Evolutionary conservation across 1,140 invertebrate genomes (phyloP).

Genomic region (Trinorchestia longiramus): DNA sequence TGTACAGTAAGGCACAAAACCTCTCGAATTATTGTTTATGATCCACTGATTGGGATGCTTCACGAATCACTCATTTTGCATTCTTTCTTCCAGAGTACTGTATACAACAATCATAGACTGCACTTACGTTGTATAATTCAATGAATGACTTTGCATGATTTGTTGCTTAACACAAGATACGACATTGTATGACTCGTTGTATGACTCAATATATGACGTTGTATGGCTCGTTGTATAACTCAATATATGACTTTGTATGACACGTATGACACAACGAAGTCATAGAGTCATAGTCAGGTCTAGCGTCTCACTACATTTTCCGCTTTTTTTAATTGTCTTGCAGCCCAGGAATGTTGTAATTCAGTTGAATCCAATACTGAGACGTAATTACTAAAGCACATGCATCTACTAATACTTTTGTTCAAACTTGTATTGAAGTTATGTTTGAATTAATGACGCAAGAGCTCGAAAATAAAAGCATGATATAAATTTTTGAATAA

Average conservation of each 20-base stretch:
- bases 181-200: neutral
- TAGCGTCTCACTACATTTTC: too few species aligned
- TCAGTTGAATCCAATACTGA: too few species aligned
- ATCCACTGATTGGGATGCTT: neutral
- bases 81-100: neutral
- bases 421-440: too few species aligned
- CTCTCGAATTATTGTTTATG: neutral
- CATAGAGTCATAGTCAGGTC: too few species aligned
- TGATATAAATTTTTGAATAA: too few species aligned
- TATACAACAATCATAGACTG: neutral
- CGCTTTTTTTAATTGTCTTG: too few species aligned
- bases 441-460: too few species aligned
- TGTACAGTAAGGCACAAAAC: neutral
- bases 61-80: neutral
- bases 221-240: neutral
- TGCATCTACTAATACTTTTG: too few species aligned
- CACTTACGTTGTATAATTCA: neutral
- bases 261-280: neutral
- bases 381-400: too few species aligned
- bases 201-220: neutral
- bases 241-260: neutral
- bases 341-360: too few species aligned
- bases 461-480: too few species aligned
- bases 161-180: neutral
- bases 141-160: neutral